Evolutionary conservation across 2,888 invertebrate species (phyloP), one percentile per base, ranked within the genome.

Genomic region (Agrochola litura): DNA sequence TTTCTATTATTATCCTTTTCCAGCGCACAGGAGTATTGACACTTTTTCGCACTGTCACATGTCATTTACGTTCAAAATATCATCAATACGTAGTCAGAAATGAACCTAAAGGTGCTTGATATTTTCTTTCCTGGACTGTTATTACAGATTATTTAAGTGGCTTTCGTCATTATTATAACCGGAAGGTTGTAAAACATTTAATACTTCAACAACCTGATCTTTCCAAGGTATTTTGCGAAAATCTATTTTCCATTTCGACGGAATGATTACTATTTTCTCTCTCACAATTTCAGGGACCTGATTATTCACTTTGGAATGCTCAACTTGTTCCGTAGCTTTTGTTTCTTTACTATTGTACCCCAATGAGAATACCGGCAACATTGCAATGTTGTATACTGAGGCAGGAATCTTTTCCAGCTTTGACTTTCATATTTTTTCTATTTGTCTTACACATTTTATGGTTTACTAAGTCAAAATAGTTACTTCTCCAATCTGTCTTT

Each of bases 241-340:
- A 74, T 46, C 0, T 19, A 68, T 25, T 43, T 22, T 14, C 6
- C 19, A 16, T 43, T 79, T 74, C 16, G 19, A 58, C 60, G 43
- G 56, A 65, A 78, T 78, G 52, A 60, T 79, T 19, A 60, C 25
- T 69, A 69, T 65, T 41, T 80, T 76, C 30, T 69, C 25, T 82
- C n/a, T 68, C 3, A 70, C 43, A 54, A 66, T 63, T 71, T 71
- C 67, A 58, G 30, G 25, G 56, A 30, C 14, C 37, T 68, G 54
- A 76, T 76, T 77, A 73, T 81, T 81, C 30, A 73, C 64, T 82
- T 82, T 73, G 81, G 60, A 81, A 68, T 78, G 83, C 66, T 56
- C 30, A 72, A 72, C 67, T 72, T 67, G 68, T 54, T 72, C 54
- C 46, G 46, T 72, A 68, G 46, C 61, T 63, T 65, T 82, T 82